Percentiles rank a stretch among this genome's conserved stretches.
phyloP scores from a whole-genome alignment of 2,113 vertebrate genomes.

The Rissa tridactyla region DNA sequence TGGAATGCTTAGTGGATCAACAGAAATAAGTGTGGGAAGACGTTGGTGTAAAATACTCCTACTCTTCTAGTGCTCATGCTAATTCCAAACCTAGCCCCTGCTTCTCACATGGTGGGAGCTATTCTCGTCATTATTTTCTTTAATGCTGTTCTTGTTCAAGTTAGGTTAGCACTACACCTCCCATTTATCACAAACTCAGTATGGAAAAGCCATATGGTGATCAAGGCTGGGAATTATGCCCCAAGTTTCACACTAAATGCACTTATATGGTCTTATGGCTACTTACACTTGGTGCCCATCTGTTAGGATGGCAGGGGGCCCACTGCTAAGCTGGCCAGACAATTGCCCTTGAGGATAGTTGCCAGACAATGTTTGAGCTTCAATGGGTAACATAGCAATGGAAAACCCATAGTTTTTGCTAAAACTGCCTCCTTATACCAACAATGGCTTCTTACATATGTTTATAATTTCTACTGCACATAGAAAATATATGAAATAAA shows the following conservation, averaged over 20 bases:
- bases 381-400: neutral
- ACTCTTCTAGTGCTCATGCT: neutral
- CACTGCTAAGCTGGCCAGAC: slow-evolving; percentile 48
- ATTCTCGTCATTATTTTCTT: neutral
- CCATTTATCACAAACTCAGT: slow-evolving; percentile 15
- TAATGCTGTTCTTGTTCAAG: neutral
- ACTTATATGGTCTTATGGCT: slow-evolving; percentile 69
- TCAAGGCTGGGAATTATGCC: slow-evolving; percentile 63
- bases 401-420: neutral
- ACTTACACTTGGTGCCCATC: slow-evolving; percentile 69
- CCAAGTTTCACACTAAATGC: slow-evolving; percentile 63
- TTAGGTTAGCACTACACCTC: neutral
- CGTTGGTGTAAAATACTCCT: neutral
- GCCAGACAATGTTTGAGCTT: slow-evolving; percentile 54
- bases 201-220: slow-evolving; percentile 60
- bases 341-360: slow-evolving; percentile 31
- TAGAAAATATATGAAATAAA: neutral
- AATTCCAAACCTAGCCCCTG: neutral
- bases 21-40: neutral
- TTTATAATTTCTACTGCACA: neutral
- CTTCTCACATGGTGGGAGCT: neutral
- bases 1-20: neutral
- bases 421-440: neutral
- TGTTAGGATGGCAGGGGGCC: slow-evolving; percentile 66
- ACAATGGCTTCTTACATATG: neutral